These are phyloP conservation scores for Pelvicachromis taeniatus DNA, from an alignment of 2,113 vertebrate genomes.

Conservation along the genomic window DNA sequence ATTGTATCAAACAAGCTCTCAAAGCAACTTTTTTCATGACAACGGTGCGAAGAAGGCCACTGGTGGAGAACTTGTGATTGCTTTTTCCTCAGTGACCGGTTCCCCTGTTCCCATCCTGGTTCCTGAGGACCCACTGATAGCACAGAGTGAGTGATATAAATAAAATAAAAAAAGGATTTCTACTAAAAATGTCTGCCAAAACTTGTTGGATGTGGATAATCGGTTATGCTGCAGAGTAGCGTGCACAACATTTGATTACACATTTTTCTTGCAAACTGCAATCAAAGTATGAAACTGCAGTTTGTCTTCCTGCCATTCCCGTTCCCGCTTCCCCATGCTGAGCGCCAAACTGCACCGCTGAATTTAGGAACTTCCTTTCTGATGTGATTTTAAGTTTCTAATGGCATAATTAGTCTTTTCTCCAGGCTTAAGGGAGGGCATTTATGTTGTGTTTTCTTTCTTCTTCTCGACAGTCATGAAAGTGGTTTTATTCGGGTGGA, in stretches of 20 bases:
- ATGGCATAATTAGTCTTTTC: slow-evolving; percentile 5
- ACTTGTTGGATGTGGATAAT: background rate
- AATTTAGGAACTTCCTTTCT: background rate
- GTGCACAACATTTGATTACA: background rate
- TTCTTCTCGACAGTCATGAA: background rate
- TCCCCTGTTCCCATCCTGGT: background rate
- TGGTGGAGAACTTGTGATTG: background rate
- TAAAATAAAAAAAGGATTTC: background rate
- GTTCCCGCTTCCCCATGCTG: background rate
- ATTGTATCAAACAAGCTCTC: background rate
- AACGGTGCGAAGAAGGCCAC: background rate
- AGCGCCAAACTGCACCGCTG: background rate
- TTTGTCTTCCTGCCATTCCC: background rate
- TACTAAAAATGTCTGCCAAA: background rate
- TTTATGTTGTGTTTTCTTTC: background rate
- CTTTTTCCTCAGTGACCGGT: background rate
- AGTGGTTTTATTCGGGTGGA: background rate
- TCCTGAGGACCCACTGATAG: background rate
- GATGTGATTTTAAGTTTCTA: slow-evolving; percentile 10
- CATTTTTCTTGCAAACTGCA: background rate
- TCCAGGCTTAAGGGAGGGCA: background rate
- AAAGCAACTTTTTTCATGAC: background rate
- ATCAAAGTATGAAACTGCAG: background rate
- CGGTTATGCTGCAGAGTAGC: background rate
- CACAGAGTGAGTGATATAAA: background rate